A percentile compares a stretch with the other conserved stretches of the same genome.
These are phyloP conservation scores for Setophaga coronata DNA, from an alignment of 2,113 vertebrate genomes.

Conservation along the genomic window DNA sequence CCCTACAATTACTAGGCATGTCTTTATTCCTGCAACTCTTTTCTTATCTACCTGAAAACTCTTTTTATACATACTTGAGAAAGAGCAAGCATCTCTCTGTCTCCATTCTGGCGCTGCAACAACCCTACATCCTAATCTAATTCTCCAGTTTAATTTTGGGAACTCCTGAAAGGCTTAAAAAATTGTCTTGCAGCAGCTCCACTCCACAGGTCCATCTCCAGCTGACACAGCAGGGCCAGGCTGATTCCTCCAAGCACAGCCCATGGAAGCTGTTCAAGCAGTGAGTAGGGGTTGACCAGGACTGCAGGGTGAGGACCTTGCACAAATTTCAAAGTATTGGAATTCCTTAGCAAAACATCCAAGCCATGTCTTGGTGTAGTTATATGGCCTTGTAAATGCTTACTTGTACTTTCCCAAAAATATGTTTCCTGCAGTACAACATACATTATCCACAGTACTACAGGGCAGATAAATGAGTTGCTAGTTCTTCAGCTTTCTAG, in stretches of 20 bases:
- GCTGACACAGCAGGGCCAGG: too few species aligned
- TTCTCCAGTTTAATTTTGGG: background rate
- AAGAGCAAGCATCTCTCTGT: background rate
- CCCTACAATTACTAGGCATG: background rate
- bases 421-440: background rate
- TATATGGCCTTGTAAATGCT: background rate
- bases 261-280: background rate
- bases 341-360: background rate
- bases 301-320: background rate
- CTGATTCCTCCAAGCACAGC: background rate
- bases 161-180: background rate
- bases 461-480: background rate
- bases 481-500: background rate
- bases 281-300: accelerated
- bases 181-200: background rate
- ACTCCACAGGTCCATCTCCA: background rate
- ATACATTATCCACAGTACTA: background rate
- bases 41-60: background rate
- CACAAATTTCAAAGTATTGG: background rate
- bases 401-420: background rate
- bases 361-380: background rate
- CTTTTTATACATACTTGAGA: background rate
- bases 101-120: background rate
- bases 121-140: background rate
- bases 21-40: background rate